These are phyloP conservation scores for Kradibia gibbosae DNA, from an alignment of 1,140 invertebrate species.

Conservation along the genomic window DNA sequence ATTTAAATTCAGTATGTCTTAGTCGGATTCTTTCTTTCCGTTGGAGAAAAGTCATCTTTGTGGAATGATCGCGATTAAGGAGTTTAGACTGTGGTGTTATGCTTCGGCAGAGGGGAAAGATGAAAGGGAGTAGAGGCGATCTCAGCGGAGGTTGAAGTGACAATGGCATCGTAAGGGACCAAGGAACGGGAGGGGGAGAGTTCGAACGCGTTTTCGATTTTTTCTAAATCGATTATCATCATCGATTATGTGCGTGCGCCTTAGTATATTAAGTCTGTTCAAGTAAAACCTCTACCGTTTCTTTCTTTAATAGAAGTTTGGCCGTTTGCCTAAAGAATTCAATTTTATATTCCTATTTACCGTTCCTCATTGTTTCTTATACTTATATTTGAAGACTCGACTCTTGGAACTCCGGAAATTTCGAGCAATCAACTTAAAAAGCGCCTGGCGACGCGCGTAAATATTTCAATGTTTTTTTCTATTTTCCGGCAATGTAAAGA, in stretches of 20 bases:
- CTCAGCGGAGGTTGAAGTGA: slow-evolving; percentile 1
- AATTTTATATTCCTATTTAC: slow-evolving; percentile 28
- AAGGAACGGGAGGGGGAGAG: too few species aligned
- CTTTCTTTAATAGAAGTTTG: neutral
- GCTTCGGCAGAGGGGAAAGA: too few species aligned
- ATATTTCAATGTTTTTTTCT: neutral
- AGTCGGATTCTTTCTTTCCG: neutral
- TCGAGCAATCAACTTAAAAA: neutral
- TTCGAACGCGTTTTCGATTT: slow-evolving; percentile 15
- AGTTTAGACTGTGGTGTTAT: too few species aligned
- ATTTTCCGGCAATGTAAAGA: neutral
- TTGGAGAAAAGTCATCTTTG: slow-evolving; percentile 13
- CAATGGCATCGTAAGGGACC: too few species aligned
- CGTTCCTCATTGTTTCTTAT: slow-evolving; percentile 22
- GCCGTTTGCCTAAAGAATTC: slow-evolving; percentile 10
- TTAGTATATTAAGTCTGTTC: neutral
- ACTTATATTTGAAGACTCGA: neutral
- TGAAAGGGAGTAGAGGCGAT: too few species aligned
- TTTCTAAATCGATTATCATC: slow-evolving; percentile 30
- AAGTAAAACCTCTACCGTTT: neutral
- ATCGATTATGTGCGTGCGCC: neutral
- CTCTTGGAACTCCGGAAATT: neutral
- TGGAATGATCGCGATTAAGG: slow-evolving; percentile 13
- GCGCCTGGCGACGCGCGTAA: neutral
- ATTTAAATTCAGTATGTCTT: slow-evolving; percentile 1